phyloP scores from a whole-genome alignment of 2,797 vertebrate genomes.

The Coranthus polyacanthus region DNA sequence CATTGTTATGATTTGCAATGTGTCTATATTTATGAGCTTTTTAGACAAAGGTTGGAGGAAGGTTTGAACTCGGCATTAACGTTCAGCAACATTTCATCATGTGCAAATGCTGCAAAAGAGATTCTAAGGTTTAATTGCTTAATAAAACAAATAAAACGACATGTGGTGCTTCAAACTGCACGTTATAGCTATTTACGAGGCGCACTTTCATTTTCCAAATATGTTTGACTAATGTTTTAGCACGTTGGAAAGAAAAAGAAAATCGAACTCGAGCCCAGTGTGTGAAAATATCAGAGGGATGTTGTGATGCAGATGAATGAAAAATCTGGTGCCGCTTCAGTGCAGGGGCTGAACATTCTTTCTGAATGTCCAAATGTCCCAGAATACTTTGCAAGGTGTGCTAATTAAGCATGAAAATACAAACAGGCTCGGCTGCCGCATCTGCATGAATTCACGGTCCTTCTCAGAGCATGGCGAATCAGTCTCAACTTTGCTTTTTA shows the following conservation, averaged over 20 bases:
- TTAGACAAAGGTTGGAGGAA: too few species aligned
- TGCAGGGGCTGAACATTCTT: slow-evolving; percentile 48
- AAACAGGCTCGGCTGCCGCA: slow-evolving; percentile 66
- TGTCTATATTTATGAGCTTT: too few species aligned
- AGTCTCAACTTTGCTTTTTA: slow-evolving; percentile 58
- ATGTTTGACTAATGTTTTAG: slow-evolving; percentile 38
- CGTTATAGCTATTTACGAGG: slow-evolving; percentile 9
- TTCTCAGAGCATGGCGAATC: slow-evolving; percentile 49
- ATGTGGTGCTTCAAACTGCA: too few species aligned
- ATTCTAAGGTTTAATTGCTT: too few species aligned
- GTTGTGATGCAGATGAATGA: slow-evolving; percentile 53
- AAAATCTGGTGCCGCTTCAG: slow-evolving; percentile 26
- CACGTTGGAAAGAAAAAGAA: slow-evolving; percentile 24
- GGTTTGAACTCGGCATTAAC: too few species aligned
- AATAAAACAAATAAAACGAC: too few species aligned
- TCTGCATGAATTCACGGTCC: slow-evolving; percentile 39
- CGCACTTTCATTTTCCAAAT: slow-evolving; percentile 38
- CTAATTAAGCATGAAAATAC: slow-evolving; percentile 77
- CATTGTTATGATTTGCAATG: too few species aligned
- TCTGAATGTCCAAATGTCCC: slow-evolving; percentile 58
- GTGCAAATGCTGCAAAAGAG: too few species aligned
- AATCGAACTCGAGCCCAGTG: slow-evolving; percentile 7
- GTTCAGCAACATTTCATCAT: too few species aligned
- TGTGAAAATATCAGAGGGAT: slow-evolving; percentile 31
- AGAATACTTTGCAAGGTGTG: slow-evolving; percentile 70